phyloP scores from a whole-genome alignment of 2,797 vertebrate species.

The Artibeus lituratus region DNA sequence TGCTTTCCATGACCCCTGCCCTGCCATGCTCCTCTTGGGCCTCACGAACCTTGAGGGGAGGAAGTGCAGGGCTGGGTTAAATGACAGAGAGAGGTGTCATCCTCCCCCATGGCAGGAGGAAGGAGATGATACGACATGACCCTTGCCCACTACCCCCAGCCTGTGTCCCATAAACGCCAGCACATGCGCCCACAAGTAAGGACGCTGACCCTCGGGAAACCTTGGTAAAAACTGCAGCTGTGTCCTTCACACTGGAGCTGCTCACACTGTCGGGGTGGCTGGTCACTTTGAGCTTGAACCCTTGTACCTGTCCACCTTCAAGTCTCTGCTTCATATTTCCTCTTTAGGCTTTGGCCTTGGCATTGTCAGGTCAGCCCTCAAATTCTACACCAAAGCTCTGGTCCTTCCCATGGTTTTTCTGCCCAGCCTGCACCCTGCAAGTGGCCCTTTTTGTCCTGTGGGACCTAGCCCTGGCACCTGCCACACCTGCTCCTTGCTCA shows the following conservation, averaged over 20 bases:
- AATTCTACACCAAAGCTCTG: neutral
- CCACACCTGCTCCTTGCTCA: neutral
- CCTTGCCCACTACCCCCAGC: neutral
- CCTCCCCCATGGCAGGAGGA: neutral
- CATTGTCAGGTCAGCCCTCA: neutral
- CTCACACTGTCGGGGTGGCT: neutral
- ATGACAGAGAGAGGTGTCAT: neutral
- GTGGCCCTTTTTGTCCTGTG: neutral
- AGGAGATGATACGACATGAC: neutral
- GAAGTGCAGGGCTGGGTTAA: neutral
- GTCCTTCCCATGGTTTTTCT: neutral
- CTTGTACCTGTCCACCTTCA: neutral
- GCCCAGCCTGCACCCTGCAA: neutral
- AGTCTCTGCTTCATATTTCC: no score
- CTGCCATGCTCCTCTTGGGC: neutral
- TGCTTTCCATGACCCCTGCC: neutral
- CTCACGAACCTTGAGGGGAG: neutral
- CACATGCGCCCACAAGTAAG: neutral
- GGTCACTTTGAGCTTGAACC: neutral
- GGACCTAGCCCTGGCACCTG: neutral
- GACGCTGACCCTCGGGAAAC: neutral
- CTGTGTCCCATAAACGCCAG: neutral
- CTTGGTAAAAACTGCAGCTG: neutral
- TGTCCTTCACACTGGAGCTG: neutral
- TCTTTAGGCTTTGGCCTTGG: fast-evolving